These are phyloP conservation scores for Daptonema setosum DNA, from an alignment of 2,888 invertebrate genomes.

Conservation along the genomic window DNA sequence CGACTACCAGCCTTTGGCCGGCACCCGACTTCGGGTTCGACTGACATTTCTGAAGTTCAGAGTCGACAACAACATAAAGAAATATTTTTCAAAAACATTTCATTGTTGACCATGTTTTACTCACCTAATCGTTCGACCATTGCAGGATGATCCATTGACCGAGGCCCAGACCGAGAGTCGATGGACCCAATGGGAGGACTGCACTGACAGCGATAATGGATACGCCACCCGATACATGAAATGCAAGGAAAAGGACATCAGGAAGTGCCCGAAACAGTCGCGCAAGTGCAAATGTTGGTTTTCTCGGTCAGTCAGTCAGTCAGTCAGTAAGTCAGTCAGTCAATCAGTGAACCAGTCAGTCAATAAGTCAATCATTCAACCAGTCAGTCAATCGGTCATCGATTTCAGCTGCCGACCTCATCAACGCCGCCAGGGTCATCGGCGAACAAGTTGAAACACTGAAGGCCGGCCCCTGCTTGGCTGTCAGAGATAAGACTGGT, in stretches of 20 bases:
- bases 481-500: conserved; percentile 12
- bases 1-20: conserved; percentile 19
- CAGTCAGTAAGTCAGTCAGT: too few species aligned
- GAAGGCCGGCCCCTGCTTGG: conserved; percentile 9
- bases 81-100: too few species aligned
- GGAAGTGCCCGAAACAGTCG: conserved; percentile 15
- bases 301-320: too few species aligned
- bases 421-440: too few species aligned
- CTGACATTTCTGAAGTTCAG: too few species aligned
- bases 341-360: too few species aligned
- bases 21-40: too few species aligned
- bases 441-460: conserved; percentile 9
- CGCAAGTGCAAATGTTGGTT: conserved; percentile 12
- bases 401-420: too few species aligned
- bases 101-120: neutral
- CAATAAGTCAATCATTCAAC: too few species aligned
- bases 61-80: too few species aligned
- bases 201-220: conserved; percentile 6
- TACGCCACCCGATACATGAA: conserved; percentile 13
- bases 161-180: neutral
- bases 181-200: conserved; percentile 14
- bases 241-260: conserved; percentile 13
- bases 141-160: neutral
- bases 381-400: too few species aligned
- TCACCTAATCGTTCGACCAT: neutral